Evolutionary conservation across 1,140 invertebrate genomes (phyloP).

Genomic region (Homalodisca vitripennis): DNA sequence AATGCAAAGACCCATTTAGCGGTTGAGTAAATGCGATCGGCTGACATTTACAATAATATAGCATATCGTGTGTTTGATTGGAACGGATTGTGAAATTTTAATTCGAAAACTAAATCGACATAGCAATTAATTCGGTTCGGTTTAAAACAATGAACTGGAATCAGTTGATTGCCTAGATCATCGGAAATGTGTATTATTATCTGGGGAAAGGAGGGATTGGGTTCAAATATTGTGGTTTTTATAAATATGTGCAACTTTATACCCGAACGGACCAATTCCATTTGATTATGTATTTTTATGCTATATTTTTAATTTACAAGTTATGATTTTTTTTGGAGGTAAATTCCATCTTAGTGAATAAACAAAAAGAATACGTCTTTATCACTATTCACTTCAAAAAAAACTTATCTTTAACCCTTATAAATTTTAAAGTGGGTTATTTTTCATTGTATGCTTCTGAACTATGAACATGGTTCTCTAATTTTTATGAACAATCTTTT

Average conservation of each 20-base stretch:
- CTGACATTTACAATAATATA: conserved; percentile 20
- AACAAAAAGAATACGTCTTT: too few relatives aligned
- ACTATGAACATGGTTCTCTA: too few relatives aligned
- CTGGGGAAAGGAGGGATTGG: background rate
- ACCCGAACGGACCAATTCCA: background rate
- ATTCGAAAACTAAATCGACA: conserved; percentile 16
- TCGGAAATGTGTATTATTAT: background rate
- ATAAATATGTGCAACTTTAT: background rate
- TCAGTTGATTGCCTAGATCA: conserved; percentile 17
- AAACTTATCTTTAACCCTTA: too few relatives aligned
- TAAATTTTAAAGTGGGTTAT: too few relatives aligned
- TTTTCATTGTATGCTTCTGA: too few relatives aligned
- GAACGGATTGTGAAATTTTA: conserved; percentile 8
- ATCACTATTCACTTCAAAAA: too few relatives aligned
- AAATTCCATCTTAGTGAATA: too few relatives aligned
- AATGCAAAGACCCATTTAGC: conserved; percentile 8
- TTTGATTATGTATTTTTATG: too few relatives aligned
- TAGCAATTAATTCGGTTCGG: background rate
- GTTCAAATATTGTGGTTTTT: too few relatives aligned
- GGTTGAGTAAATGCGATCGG: background rate
- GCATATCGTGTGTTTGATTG: background rate
- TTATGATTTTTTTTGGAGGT: too few relatives aligned
- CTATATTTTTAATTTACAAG: too few relatives aligned
- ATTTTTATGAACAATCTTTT: too few relatives aligned
- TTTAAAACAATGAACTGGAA: conserved; percentile 6